Evolutionary conservation across 1,140 invertebrate genomes (phyloP).

Genomic region (Musca domestica): DNA sequence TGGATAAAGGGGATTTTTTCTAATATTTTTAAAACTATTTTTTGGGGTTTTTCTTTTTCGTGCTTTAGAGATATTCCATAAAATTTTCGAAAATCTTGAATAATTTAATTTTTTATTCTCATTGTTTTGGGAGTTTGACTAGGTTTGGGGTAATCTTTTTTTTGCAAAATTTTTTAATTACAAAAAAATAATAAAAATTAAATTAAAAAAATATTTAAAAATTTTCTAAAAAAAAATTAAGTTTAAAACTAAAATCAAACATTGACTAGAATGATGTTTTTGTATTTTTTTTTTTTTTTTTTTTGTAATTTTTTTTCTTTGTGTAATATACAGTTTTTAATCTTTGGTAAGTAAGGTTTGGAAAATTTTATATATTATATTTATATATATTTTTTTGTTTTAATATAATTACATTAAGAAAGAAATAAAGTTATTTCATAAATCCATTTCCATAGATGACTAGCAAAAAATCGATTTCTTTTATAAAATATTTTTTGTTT

Average conservation of each 20-base stretch:
- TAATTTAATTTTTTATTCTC: not conserved
- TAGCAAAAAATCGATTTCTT: not conserved
- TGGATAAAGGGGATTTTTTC: no score
- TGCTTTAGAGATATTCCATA: not conserved
- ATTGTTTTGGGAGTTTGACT: not conserved
- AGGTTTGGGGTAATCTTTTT: not conserved
- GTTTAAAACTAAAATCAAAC: not conserved
- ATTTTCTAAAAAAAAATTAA: not conserved
- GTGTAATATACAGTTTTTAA: not conserved
- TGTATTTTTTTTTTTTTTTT: not conserved
- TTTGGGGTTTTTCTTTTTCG: not conserved
- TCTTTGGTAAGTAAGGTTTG: not conserved
- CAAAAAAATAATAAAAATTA: not conserved
- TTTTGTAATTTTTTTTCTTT: not conserved
- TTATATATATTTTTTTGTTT: not conserved
- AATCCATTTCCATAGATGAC: not conserved
- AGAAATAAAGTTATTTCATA: not conserved
- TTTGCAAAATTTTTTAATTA: slow-evolving; percentile 9
- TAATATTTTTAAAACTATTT: not conserved
- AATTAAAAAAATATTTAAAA: not conserved
- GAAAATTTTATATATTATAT: not conserved
- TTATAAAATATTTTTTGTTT: not conserved
- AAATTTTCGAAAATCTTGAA: not conserved
- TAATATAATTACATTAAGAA: not conserved
- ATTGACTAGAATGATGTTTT: slow-evolving; percentile 7